phyloP scores from a whole-genome alignment of 2,888 invertebrate genomes.

The Eilema depressum region DNA sequence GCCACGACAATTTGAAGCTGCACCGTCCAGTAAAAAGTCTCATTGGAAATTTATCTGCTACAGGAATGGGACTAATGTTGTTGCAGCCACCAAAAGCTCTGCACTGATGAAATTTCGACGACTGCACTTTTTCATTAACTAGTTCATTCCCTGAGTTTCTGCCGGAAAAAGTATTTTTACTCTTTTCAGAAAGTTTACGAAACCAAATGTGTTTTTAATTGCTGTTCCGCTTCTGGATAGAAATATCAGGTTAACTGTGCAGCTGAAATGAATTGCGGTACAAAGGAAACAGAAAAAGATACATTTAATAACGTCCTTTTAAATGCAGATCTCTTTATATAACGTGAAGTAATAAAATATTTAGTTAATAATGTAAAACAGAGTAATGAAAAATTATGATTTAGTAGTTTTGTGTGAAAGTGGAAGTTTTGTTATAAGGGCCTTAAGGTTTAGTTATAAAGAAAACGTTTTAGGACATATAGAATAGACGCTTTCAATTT shows the following conservation, averaged over 20 bases:
- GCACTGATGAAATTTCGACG: conserved; percentile 75
- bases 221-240: conserved; percentile 14
- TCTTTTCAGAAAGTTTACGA: conserved; percentile 36
- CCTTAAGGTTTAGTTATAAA: too few relatives aligned
- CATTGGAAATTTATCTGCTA: conserved; percentile 79
- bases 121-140: conserved; percentile 53
- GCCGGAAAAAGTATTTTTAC: conserved; percentile 27
- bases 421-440: too few relatives aligned
- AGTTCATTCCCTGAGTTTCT: conserved; percentile 46
- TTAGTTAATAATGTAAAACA: too few relatives aligned
- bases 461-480: too few relatives aligned
- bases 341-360: neutral
- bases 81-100: conserved; percentile 53
- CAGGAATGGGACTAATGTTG: conserved; percentile 65
- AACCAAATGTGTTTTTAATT: conserved; percentile 48
- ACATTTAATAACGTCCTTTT: neutral
- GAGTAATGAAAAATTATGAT: too few relatives aligned
- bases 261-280: neutral
- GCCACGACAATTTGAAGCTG: conserved; percentile 65
- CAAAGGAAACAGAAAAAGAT: neutral
- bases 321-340: neutral
- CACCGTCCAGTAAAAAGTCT: conserved; percentile 72
- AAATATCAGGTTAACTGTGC: conserved; percentile 11
- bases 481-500: too few relatives aligned
- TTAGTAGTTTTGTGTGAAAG: neutral